Base-by-base conservation (phyloP, 1,140 invertebrate species). In the Manduca sexta region DNA sequence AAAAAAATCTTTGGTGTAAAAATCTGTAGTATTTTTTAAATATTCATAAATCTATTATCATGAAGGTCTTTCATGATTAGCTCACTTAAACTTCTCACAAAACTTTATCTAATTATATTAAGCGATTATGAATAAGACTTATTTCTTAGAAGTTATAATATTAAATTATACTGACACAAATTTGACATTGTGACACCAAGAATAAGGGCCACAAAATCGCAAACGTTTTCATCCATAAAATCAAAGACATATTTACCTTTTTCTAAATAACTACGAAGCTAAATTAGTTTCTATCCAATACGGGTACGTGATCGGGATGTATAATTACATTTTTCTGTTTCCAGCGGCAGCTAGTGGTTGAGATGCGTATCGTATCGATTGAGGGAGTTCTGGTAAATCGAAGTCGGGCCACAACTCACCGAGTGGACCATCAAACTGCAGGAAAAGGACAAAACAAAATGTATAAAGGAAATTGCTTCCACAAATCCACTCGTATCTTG, bases 381-480 rank as follows among this genome's bases (percentile, higher is more conserved):
- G 63, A 72, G 64, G 60, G 69, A 73, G 68, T 74, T 68, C 63
- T 66, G 67, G 60, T 81, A 82, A 84, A 84, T 83, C 77, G 81
- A 83, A 83, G 56, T 69, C 54, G 57, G 45, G 50, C 69, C 60
- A 77, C 80, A 78, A 82, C 70, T 80, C 74, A 77, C 74, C 60
- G 69, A 73, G 66, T 74, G 70, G 75, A 75, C 81, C 70, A 80
- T 82, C 81, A 84, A 84, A 84, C 77, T 83, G 75, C 72, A 74
- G 65, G 72, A 82, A 81, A 81, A 79, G 79, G 79, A 83, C 79
- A 82, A 82, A 85, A 85, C 79, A 83, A 85, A 85, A 83, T 83
- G 79, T 85, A 85, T 83, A 85, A 82, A 85, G 82, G 78, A 85
- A 85, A 85, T 85, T 85, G 82, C 79, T 83, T 85, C 78, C 79